Evolutionary conservation across 2,888 invertebrate genomes (phyloP).

Genomic region (Drosophila diplacantha): DNA sequence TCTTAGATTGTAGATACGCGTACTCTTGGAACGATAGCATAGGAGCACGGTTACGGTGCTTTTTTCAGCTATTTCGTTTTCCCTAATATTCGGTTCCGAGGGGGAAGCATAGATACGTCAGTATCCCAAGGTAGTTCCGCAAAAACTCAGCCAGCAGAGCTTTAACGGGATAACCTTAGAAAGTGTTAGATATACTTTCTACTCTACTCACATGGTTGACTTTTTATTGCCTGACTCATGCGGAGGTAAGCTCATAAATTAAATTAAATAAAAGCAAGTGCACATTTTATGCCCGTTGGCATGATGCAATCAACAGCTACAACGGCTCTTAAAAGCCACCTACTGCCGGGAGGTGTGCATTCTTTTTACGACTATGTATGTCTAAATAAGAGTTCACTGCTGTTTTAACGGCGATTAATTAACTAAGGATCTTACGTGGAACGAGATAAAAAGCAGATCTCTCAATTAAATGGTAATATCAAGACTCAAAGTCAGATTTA

Average conservation of each 20-base stretch:
- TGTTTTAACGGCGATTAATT: conserved; percentile 4
- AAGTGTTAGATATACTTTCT: conserved; percentile 20
- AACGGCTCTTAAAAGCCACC: background rate
- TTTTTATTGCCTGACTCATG: conserved; percentile 28
- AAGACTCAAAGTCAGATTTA: too few species aligned
- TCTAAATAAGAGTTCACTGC: background rate
- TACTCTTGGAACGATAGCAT: conserved; percentile 30
- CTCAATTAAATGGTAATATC: background rate
- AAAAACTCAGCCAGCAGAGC: conserved; percentile 15
- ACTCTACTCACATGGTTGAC: conserved; percentile 14
- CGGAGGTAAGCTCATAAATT: conserved; percentile 14
- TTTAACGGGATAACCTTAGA: conserved; percentile 34
- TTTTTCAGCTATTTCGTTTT: conserved; percentile 28
- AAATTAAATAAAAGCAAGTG: conserved; percentile 11
- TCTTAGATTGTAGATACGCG: conserved; percentile 35
- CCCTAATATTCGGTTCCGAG: conserved; percentile 17
- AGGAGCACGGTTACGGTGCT: conserved; percentile 24
- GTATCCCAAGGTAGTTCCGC: conserved; percentile 41
- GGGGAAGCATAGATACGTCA: background rate
- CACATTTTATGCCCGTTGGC: conserved; percentile 2
- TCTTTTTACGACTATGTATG: background rate
- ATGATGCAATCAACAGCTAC: conserved; percentile 11
- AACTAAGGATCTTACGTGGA: conserved; percentile 2
- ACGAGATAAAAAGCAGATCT: background rate
- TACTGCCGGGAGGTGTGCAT: background rate